Conservation (phyloP, 2,113 vertebrate genomes). For the Cyphomyrus discorhynchus region DNA sequence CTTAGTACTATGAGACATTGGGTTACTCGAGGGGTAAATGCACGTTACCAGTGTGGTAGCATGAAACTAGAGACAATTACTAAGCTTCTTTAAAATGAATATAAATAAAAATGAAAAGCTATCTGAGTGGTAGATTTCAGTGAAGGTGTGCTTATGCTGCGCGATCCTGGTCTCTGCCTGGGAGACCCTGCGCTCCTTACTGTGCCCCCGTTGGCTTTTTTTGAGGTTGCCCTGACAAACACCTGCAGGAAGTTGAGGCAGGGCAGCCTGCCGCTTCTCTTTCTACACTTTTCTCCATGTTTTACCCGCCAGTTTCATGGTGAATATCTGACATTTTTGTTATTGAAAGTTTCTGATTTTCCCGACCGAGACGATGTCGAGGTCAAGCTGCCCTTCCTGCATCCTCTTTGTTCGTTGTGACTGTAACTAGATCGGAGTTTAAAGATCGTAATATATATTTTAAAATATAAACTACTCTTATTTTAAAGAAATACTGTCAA, state of each 20-base stretch:
- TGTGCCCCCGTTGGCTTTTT: not conserved
- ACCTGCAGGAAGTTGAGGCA: not conserved
- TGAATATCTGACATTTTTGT: conserved; percentile 37
- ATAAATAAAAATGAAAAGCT: not conserved
- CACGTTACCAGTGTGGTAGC: not conserved
- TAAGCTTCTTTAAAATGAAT: conserved; percentile 5
- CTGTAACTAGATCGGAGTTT: conserved; percentile 7
- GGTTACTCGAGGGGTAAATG: not conserved
- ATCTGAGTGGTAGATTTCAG: not conserved
- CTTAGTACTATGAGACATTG: conserved; percentile 9
- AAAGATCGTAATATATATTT: not conserved
- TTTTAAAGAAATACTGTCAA: conserved; percentile 39
- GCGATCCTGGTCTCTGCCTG: too few relatives aligned
- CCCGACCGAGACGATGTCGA: conserved; percentile 27
- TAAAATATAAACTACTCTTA: conserved; percentile 25
- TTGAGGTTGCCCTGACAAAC: not conserved
- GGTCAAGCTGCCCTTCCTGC: conserved; percentile 31
- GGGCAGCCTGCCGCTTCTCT: conserved; percentile 43
- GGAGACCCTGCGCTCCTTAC: not conserved
- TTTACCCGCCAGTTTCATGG: conserved; percentile 16
- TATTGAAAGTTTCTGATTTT: conserved; percentile 46
- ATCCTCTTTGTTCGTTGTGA: conserved; percentile 31
- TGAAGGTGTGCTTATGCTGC: not conserved
- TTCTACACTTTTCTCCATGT: conserved; percentile 25
- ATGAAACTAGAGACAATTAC: not conserved